Conservation (phyloP, 2,113 vertebrate genomes). For the Bungarus multicinctus region DNA sequence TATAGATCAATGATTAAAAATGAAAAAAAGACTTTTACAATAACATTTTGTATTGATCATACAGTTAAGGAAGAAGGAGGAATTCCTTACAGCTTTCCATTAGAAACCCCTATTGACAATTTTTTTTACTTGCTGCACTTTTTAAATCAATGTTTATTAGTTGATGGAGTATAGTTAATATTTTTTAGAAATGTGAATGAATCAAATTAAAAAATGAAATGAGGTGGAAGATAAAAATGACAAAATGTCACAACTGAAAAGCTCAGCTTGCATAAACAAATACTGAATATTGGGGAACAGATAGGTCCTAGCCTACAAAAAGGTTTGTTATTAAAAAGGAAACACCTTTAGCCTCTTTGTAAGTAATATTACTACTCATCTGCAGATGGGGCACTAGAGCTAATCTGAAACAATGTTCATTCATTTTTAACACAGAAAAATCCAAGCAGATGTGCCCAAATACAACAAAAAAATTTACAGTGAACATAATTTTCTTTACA, state of each 20-base stretch:
- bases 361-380: slow-evolving; percentile 1
- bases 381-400: slow-evolving; percentile 21
- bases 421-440: neutral
- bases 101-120: neutral
- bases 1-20: neutral
- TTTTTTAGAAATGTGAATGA: slow-evolving; percentile 12
- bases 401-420: neutral
- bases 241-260: neutral
- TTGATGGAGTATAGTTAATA: neutral
- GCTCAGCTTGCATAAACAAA: neutral
- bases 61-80: neutral
- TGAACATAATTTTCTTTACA: neutral
- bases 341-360: neutral
- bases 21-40: neutral
- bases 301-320: neutral
- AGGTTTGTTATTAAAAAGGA: neutral
- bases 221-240: neutral
- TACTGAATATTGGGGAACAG: neutral
- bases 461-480: neutral
- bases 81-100: neutral
- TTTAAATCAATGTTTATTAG: neutral
- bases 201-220: slow-evolving; percentile 7
- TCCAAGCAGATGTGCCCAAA: neutral
- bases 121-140: neutral
- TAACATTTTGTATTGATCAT: neutral